Conservation (phyloP, 35 echinoderm and acorn worm genomes). For the Strongylocentrotus purpuratus region DNA sequence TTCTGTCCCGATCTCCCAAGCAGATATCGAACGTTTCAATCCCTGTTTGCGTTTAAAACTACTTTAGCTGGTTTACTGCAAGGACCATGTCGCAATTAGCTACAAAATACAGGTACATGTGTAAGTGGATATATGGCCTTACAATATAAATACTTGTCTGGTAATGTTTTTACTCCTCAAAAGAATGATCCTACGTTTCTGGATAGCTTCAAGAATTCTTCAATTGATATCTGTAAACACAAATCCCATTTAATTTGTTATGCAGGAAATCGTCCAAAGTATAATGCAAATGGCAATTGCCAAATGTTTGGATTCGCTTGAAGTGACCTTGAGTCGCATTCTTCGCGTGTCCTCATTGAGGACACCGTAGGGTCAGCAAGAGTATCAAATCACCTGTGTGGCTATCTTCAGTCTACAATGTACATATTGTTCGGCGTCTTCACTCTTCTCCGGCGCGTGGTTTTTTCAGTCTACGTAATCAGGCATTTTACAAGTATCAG, state of each 20-base stretch:
- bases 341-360: constrained; percentile 37
- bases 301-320: background rate
- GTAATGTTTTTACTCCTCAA: background rate
- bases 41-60: too few relatives aligned
- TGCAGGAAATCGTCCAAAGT: background rate
- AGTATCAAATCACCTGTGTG: constrained; percentile 41
- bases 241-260: background rate
- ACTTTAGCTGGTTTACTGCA: background rate
- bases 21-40: too few relatives aligned
- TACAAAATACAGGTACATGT: background rate
- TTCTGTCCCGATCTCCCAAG: too few relatives aligned
- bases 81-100: background rate
- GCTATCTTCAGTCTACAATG: constrained; percentile 21
- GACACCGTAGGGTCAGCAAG: constrained; percentile 24
- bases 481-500: background rate
- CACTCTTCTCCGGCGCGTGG: background rate
- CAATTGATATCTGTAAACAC: background rate
- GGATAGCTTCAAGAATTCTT: background rate
- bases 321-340: constrained; percentile 3
- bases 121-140: background rate
- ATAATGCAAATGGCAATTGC: background rate
- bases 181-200: background rate
- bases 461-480: background rate
- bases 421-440: constrained; percentile 21
- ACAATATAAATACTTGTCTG: background rate